phyloP scores from a whole-genome alignment of 2,888 invertebrate genomes.

The Labia minor region DNA sequence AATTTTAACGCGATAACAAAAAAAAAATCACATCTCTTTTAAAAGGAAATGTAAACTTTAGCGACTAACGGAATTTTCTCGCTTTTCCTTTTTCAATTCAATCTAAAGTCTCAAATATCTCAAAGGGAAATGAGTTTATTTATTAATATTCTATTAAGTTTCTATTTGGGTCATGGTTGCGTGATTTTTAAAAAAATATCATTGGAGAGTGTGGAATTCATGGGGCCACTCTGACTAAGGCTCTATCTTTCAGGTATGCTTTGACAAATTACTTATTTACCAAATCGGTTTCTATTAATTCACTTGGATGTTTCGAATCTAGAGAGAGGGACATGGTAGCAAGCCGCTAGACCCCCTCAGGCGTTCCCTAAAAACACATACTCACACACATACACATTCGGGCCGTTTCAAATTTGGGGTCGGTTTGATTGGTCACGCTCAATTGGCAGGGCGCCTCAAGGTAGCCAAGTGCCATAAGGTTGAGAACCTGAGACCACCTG shows the following conservation, averaged over 20 bases:
- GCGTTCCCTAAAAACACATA: background rate
- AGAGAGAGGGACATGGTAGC: background rate
- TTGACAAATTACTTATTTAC: slow-evolving; percentile 13
- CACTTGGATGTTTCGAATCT: background rate
- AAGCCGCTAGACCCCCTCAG: background rate
- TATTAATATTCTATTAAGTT: background rate
- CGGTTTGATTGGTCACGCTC: background rate
- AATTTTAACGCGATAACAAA: too few species aligned
- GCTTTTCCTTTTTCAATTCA: too few species aligned
- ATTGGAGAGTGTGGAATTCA: background rate
- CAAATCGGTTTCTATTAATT: slow-evolving; percentile 3
- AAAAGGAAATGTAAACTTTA: too few species aligned
- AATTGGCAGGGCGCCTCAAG: slow-evolving; percentile 1
- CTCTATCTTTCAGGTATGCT: background rate
- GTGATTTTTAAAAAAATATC: background rate
- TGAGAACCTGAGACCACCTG: background rate
- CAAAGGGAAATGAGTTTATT: too few species aligned
- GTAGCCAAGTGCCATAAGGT: background rate
- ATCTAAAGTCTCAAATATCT: too few species aligned
- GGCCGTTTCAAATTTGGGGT: background rate
- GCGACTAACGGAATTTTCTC: too few species aligned
- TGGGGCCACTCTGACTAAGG: background rate
- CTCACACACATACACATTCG: background rate
- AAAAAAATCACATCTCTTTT: too few species aligned
- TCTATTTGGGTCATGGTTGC: background rate